A percentile compares a stretch with the other conserved stretches of the same genome.
phyloP scores from a whole-genome alignment of 2,888 invertebrate species.

The Apantesis nais region DNA sequence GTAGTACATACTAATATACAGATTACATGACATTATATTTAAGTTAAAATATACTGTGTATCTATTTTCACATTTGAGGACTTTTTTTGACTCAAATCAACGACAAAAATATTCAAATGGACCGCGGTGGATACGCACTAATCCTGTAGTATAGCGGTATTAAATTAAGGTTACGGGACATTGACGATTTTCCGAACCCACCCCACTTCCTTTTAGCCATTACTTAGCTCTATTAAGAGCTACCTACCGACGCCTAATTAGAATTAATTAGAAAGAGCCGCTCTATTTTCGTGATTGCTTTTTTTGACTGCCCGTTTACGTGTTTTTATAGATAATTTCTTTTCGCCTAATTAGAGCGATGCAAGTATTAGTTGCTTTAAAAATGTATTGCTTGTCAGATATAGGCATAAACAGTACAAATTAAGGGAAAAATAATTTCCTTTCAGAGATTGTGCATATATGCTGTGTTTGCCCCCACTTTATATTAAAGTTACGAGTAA shows the following conservation, averaged over 20 bases:
- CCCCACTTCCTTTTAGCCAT: constrained; percentile 55
- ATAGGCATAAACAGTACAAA: background rate
- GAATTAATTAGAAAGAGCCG: constrained; percentile 67
- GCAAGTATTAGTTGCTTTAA: background rate
- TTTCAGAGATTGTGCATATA: background rate
- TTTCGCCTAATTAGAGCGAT: constrained; percentile 40
- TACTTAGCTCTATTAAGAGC: too few species aligned
- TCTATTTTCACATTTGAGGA: constrained; percentile 27
- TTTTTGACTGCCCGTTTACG: constrained; percentile 46
- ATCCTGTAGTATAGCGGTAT: constrained; percentile 62
- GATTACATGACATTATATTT: constrained; percentile 24
- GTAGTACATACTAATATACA: constrained; percentile 12
- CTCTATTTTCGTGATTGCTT: constrained; percentile 58
- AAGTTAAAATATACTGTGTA: constrained; percentile 5
- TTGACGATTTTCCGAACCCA: constrained; percentile 71
- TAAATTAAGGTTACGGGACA: constrained; percentile 71
- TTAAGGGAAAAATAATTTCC: background rate
- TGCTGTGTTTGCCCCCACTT: background rate
- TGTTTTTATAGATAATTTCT: constrained; percentile 35
- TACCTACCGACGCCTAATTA: constrained; percentile 67
- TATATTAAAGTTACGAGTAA: background rate
- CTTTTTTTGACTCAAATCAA: constrained; percentile 61
- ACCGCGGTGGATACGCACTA: constrained; percentile 58
- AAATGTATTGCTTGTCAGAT: background rate
- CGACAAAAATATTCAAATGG: constrained; percentile 74